Evolutionary conservation across 92 coral and sea anemone species (phyloP), one percentile per base, ranked within the genome.

Genomic region (Zoanthus solanderi): DNA sequence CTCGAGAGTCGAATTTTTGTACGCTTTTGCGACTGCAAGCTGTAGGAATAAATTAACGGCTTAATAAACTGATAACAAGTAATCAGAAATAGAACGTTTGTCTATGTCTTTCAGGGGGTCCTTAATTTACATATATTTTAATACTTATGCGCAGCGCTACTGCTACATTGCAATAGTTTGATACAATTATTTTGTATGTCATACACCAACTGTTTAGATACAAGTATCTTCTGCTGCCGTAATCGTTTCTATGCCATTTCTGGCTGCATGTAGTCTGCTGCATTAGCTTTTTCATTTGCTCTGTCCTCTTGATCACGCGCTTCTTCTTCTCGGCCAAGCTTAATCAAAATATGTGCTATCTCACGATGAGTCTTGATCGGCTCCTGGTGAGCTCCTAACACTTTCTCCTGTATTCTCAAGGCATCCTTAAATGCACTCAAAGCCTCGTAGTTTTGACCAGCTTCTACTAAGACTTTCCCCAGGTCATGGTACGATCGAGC

Each of bases 401-500:
- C 90, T 81, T 88, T 92, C 50, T 92, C 97, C 85, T 97, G 99
- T 54, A 97, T 95, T 63, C 58, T 78, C 53, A 97, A 90, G 52
- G 99, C 99, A 81, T 88, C 76, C 52, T 88, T 85, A 57, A 93
- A 91, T 28, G 97, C 96, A 1, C 12, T 79, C 68, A 97, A 88
- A 1, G 99, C 97, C 72, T 97, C 99, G 58, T 94, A 83, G 75
- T 84, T 74, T 28, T 92, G 84, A 34, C 84, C 88, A 53, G 89
- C 83, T 30, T 91, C 90, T 52, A 83, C 93, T 56, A 93, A 85
- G n/a, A 93, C 96, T 29, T 87, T 91, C 16, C 99, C 99, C 44
- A 95, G 93, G 72, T 93, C 98, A 77, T 95, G 96, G 85, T 92
- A 94, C 12, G 98, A 95, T 8, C 98, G 93, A 5, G 99, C 99